Evolutionary conservation across 1,140 invertebrate species (phyloP).

Genomic region (Macrobrachium rosenbergii): DNA sequence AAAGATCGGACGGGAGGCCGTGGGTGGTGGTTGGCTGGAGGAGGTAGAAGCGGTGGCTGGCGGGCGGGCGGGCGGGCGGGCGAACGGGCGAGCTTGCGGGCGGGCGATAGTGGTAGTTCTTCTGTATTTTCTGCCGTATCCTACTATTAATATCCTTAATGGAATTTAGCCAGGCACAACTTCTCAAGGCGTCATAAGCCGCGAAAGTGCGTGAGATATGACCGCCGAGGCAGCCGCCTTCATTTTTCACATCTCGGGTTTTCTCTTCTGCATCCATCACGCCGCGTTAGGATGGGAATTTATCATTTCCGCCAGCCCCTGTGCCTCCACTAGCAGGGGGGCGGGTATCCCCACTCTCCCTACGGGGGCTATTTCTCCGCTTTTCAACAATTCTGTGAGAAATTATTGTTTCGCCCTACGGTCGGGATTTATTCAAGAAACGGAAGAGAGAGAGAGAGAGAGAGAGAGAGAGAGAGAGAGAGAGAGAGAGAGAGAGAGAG

Average conservation of each 20-base stretch:
- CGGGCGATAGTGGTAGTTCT: neutral
- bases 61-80: neutral
- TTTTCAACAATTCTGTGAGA: too few species aligned
- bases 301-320: constrained; percentile 28
- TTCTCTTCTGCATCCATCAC: constrained; percentile 25
- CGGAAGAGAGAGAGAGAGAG: neutral
- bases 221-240: constrained; percentile 11
- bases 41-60: neutral
- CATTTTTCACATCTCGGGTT: constrained; percentile 31
- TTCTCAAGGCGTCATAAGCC: constrained; percentile 50
- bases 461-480: neutral
- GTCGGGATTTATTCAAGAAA: too few species aligned
- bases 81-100: too few species aligned
- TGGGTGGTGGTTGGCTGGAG: neutral
- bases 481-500: neutral
- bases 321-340: neutral
- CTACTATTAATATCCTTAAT: constrained; percentile 48
- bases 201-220: constrained; percentile 48
- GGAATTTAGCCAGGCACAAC: constrained; percentile 48
- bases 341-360: neutral
- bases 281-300: constrained; percentile 26
- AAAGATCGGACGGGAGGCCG: neutral
- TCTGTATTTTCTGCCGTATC: constrained; percentile 5
- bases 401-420: too few species aligned
- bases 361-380: neutral